Evolutionary conservation across 1,140 invertebrate genomes (phyloP).

Genomic region (Drosophila lacteicornis): DNA sequence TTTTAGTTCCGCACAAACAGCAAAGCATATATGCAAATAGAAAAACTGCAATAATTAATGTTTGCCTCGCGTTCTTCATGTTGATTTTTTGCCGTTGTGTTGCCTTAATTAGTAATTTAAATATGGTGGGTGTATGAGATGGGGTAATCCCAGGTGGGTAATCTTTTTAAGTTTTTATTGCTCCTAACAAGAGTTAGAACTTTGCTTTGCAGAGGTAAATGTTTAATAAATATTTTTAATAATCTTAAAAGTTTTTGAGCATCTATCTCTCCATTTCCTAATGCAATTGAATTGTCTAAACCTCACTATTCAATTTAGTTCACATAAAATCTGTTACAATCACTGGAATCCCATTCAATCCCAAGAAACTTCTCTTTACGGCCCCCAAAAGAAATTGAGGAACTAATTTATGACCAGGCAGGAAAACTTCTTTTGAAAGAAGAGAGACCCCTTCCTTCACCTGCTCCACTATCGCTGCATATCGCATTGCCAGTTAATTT

Average conservation of each 20-base stretch:
- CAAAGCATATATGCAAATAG: conserved; percentile 12
- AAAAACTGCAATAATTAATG: conserved; percentile 50
- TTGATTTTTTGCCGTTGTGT: conserved; percentile 17
- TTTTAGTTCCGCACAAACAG: conserved; percentile 26
- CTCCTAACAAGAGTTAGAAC: neutral
- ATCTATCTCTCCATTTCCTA: neutral
- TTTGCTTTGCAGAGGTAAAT: neutral
- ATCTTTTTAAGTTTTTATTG: conserved; percentile 1
- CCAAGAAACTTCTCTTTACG: conserved; percentile 3
- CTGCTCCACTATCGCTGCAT: conserved; percentile 58
- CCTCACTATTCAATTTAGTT: conserved; percentile 8
- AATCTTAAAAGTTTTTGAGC: too few species aligned
- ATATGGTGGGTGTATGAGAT: neutral
- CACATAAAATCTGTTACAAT: neutral
- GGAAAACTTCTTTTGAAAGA: neutral
- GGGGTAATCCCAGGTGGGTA: neutral
- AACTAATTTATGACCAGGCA: conserved; percentile 29
- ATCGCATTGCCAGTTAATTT: conserved; percentile 73
- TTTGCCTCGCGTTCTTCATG: conserved; percentile 29
- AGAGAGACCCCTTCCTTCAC: neutral
- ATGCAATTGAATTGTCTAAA: neutral
- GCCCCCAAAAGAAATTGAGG: conserved; percentile 2
- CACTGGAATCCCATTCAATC: conserved; percentile 19
- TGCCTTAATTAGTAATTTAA: conserved; percentile 27
- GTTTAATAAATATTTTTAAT: too few species aligned